Evolutionary conservation across 2,888 invertebrate genomes (phyloP).

Genomic region (Melanostoma scalare): DNA sequence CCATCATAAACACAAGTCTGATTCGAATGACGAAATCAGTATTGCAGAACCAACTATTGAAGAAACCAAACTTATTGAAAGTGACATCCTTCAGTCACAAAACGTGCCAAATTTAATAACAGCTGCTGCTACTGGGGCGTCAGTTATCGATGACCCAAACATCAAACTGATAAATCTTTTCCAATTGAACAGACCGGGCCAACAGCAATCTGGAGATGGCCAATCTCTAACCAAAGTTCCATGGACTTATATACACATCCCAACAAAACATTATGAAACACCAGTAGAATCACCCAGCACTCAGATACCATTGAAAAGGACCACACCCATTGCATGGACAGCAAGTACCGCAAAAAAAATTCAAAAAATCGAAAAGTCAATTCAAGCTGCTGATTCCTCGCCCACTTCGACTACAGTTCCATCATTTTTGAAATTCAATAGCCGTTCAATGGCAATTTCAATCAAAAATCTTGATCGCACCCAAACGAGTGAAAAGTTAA

Average conservation of each 20-base stretch:
- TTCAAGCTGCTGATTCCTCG: background rate
- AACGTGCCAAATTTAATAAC: background rate
- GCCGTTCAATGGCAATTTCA: constrained; percentile 48
- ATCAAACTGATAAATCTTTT: constrained; percentile 45
- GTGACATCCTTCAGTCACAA: background rate
- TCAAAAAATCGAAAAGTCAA: background rate
- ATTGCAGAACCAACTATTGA: background rate
- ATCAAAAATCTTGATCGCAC: constrained; percentile 14
- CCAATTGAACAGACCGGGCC: constrained; percentile 16
- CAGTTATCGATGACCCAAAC: constrained; percentile 9
- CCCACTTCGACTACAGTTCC: background rate
- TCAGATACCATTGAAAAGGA: background rate
- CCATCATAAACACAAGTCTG: background rate
- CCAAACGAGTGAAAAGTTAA: background rate
- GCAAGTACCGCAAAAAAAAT: background rate
- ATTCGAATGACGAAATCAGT: background rate
- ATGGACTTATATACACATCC: constrained; percentile 51
- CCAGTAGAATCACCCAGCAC: constrained; percentile 1
- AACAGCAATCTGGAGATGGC: background rate
- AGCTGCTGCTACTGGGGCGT: background rate
- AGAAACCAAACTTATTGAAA: constrained; percentile 6
- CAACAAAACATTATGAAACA: background rate
- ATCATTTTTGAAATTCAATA: constrained; percentile 51
- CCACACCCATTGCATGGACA: background rate
- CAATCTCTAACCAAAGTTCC: constrained; percentile 10